A percentile compares a stretch with the other conserved stretches of the same genome.
phyloP scores from a whole-genome alignment of 2,888 invertebrate species.

The Thereva nobilitata region DNA sequence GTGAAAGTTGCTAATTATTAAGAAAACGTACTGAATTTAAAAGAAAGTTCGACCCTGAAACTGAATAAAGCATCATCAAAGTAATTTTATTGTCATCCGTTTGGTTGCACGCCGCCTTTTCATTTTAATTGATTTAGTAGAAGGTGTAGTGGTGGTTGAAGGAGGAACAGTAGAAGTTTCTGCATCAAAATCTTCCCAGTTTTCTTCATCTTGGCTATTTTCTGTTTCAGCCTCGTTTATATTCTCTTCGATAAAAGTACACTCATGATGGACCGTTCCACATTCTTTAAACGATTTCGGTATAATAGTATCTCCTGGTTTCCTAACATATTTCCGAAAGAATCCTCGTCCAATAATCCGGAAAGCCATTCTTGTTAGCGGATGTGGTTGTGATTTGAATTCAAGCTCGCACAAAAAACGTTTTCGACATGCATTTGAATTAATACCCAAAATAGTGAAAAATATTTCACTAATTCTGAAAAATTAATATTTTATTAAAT shows the following conservation, averaged over 20 bases:
- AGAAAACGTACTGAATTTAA: background rate
- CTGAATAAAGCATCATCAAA: too few relatives aligned
- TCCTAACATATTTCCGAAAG: constrained; percentile 53
- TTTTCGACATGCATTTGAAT: constrained; percentile 57
- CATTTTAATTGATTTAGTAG: background rate
- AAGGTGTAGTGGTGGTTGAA: background rate
- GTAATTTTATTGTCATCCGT: too few relatives aligned
- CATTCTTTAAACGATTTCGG: constrained; percentile 54
- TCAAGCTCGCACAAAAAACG: constrained; percentile 62
- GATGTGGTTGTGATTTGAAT: constrained; percentile 56
- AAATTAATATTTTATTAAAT: background rate
- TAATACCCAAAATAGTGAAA: constrained; percentile 55
- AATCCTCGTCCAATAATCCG: constrained; percentile 54
- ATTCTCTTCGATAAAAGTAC: constrained; percentile 50
- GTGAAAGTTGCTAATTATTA: constrained; percentile 20
- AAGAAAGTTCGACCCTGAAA: background rate
- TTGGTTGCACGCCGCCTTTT: too few relatives aligned
- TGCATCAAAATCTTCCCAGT: constrained; percentile 45
- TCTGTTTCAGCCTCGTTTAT: constrained; percentile 54
- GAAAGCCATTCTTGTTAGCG: constrained; percentile 54
- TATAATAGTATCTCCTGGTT: constrained; percentile 47
- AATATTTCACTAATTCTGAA: constrained; percentile 54
- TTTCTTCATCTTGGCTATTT: constrained; percentile 52
- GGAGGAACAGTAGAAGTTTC: background rate
- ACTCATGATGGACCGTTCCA: constrained; percentile 52